Evolutionary conservation across 2,797 vertebrate species (phyloP), one percentile per base, ranked within the genome.

Genomic region (Trematomus bernacchii): DNA sequence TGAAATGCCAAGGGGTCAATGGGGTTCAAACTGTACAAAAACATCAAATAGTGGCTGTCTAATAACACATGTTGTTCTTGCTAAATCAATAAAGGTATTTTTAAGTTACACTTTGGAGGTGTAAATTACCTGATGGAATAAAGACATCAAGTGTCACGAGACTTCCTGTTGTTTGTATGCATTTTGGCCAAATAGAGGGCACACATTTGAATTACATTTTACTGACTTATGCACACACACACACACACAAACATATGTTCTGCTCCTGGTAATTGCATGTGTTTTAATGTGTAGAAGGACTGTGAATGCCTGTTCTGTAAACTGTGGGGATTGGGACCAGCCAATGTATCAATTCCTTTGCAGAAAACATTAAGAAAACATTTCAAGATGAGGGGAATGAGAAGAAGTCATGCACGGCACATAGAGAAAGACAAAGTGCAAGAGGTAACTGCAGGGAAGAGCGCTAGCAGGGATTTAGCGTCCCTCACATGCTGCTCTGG

Each of bases 401-500:
- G 43, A 71, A 62, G 7, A 59, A 42, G 47, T 61, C 30, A 55
- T 8, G 60, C 3, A 61, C 40, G 37, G 1, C 13, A 51, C 15
- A 43, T 42, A 59, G 46, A 70, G 43, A 66, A n/a, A 9, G 47
- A 76, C 23, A 57, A 75, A 69, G 57, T 51, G 58, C 63, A 77
- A 50, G 40, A 66, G 62, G 52, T 75, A n/a, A 71, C 30, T 52
- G 54, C 53, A 84, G 76, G 64, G 73, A 80, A 54, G 80, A 62
- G 80, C 66, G 83, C 47, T n/a, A 63, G 57, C 33, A 66, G 80
- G 90, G 88, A 83, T 91, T 94, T 93, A 88, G 54, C 85, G 72
- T 83, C 78, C 77, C 92, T 92, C 93, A 92, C 93, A 94, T 92
- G 92, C 74, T 90, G 89, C 85, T 37, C 95, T 95, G 84, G 93